Evolutionary conservation across 2,888 invertebrate genomes (phyloP), one percentile per base, ranked within the genome.

Genomic region (Cephus runcator): DNA sequence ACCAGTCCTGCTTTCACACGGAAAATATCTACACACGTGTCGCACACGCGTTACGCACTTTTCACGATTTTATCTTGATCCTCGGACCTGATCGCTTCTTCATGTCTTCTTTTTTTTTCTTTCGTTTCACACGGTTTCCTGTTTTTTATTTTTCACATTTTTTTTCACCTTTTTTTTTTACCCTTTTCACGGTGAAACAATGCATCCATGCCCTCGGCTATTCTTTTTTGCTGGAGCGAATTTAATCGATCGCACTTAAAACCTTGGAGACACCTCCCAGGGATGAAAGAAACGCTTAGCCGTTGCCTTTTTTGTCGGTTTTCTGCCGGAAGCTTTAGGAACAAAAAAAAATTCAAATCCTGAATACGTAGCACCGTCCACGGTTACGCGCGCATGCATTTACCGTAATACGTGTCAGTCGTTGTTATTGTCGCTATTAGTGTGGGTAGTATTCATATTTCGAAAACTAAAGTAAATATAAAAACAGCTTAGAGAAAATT

Each of bases 331-430:
- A 56, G 56, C 56, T 23, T 6, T 15, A 0, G 40, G 23, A 56
- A 23, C 9, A 56, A 56, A 56, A 56, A n/a, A 56, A 40, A 56
- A 9, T 9, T 23, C 23, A 56, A 56, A 56, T 56, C 56, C 56
- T 56, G 23, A 56, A 56, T 56, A 40, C 40, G 6, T 23, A 1
- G 23, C 56, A 56, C 23, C 0, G 56, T 23, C 56, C 23, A 23
- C 23, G 56, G 23, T 56, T 56, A 56, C 23, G 23, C 23, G 56
- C 56, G 6, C 23, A 23, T 56, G 56, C 69, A 36, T 79, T 79
- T 75, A 69, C 69, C 73, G 76, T 80, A 80, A 81, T 78, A 80
- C 81, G 77, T 77, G 79, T 81, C 80, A 79, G 80, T 78, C 73
- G 79, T 79, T 81, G 77, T 75, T 76, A 33, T 76, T 35, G 30